Conservation (phyloP, 2,113 vertebrate genomes). For the Euleptes europaea region DNA sequence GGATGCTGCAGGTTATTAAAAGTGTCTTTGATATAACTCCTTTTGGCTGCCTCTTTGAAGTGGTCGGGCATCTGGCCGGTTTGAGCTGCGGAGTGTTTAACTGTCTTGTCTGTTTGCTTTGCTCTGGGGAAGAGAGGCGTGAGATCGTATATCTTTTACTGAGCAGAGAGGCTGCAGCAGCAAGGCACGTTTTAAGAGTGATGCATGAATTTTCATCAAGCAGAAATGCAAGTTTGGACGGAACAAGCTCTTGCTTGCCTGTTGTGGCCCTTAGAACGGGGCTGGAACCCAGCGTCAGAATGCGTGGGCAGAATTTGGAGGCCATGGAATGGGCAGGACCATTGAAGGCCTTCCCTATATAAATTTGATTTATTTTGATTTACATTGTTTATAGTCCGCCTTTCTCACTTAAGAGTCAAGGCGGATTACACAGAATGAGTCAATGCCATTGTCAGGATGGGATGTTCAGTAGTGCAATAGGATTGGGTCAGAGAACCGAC, state of each 20-base stretch:
- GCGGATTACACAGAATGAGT: too few relatives aligned
- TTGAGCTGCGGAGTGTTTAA: conserved; percentile 10
- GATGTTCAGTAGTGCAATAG: too few relatives aligned
- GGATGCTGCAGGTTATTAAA: conserved; percentile 65
- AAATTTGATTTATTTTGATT: too few relatives aligned
- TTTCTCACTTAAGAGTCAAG: too few relatives aligned
- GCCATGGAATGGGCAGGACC: too few relatives aligned
- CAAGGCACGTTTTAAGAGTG: too few relatives aligned
- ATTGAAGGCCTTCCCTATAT: too few relatives aligned
- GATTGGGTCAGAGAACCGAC: too few relatives aligned
- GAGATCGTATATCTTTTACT: background rate
- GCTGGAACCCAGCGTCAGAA: background rate
- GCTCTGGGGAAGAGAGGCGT: background rate
- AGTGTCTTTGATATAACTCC: conserved; percentile 51
- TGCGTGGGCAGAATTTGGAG: too few relatives aligned
- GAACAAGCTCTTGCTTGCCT: background rate
- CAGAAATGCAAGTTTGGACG: background rate
- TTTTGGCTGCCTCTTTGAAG: conserved; percentile 27
- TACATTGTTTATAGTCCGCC: too few relatives aligned
- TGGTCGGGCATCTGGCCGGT: conserved; percentile 17
- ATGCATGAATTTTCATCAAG: background rate
- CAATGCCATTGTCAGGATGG: too few relatives aligned
- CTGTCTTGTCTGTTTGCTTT: background rate
- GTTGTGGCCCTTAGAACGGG: background rate
- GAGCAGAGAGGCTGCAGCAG: background rate